Percentiles rank a stretch among this genome's conserved stretches.
These are phyloP conservation scores for Rhinichthys klamathensis DNA, from an alignment of 2,113 vertebrate species.

Conservation along the genomic window DNA sequence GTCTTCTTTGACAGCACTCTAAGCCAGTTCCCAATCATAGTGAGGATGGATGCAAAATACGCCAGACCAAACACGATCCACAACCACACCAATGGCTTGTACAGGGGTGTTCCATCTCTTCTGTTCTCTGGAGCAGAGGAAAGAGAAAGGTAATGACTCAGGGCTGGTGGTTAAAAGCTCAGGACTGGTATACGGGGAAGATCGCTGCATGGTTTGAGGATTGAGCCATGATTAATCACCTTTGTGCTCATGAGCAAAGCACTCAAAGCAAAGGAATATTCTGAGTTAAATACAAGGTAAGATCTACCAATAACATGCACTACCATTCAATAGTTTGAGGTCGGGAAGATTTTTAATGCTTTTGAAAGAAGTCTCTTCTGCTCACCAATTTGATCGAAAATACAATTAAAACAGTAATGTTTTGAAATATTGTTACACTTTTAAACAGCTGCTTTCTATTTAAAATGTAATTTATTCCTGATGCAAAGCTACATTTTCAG, in stretches of 20 bases:
- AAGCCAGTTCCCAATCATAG: constrained; percentile 92
- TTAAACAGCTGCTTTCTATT: background rate
- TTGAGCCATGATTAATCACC: constrained; percentile 4
- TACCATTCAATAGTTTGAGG: background rate
- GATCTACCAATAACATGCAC: background rate
- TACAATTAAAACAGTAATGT: background rate
- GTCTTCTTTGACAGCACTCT: constrained; percentile 85
- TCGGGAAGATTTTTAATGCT: background rate
- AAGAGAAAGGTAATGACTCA: background rate
- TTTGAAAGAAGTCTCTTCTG: background rate
- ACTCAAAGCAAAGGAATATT: constrained; percentile 22
- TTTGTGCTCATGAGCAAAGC: background rate
- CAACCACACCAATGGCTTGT: constrained; percentile 88
- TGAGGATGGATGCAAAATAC: constrained; percentile 93
- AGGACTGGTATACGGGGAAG: background rate
- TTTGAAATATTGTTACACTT: background rate
- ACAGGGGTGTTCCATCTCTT: constrained; percentile 68
- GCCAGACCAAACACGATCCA: constrained; percentile 92
- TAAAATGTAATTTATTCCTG: background rate
- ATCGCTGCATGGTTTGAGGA: constrained; percentile 18
- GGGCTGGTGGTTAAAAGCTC: background rate
- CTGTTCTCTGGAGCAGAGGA: constrained; percentile 60
- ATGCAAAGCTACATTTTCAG: background rate
- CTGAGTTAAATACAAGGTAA: background rate
- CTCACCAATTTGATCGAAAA: background rate